A percentile compares a stretch with the other conserved stretches of the same genome.
phyloP scores from a whole-genome alignment of 1,140 invertebrate species.

The Calliphora vicina region DNA sequence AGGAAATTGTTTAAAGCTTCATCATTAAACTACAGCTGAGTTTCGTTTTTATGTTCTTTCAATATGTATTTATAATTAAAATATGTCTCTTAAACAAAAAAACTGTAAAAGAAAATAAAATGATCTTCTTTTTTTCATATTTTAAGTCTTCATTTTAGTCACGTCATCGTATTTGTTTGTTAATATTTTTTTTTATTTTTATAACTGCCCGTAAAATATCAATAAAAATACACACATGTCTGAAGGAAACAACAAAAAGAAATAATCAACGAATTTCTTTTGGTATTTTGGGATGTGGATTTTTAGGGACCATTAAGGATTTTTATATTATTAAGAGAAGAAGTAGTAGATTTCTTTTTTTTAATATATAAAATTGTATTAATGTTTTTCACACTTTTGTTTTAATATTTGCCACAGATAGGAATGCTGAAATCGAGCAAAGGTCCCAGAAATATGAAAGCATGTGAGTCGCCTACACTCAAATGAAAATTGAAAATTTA shows the following conservation, averaged over 20 bases:
- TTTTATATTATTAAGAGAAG: background rate
- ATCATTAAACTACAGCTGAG: background rate
- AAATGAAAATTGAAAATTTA: background rate
- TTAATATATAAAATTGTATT: background rate
- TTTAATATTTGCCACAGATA: background rate
- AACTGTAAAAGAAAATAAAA: background rate
- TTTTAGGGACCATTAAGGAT: background rate
- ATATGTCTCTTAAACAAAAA: background rate
- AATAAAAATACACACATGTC: slow-evolving; percentile 3
- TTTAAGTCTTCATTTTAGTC: background rate
- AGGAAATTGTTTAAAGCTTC: background rate
- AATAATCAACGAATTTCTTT: background rate
- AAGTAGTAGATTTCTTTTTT: background rate
- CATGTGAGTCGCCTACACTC: background rate
- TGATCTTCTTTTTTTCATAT: background rate
- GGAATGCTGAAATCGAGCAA: background rate
- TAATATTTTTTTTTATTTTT: background rate
- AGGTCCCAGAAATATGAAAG: background rate
- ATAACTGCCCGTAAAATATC: slow-evolving; percentile 4
- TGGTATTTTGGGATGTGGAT: background rate
- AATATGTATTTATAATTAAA: slow-evolving; percentile 5
- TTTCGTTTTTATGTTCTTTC: background rate
- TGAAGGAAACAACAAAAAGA: background rate
- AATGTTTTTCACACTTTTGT: background rate
- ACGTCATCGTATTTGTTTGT: slow-evolving; percentile 2